Conservation (phyloP, 2,113 vertebrate species). For the Notarius lentiginosus region DNA sequence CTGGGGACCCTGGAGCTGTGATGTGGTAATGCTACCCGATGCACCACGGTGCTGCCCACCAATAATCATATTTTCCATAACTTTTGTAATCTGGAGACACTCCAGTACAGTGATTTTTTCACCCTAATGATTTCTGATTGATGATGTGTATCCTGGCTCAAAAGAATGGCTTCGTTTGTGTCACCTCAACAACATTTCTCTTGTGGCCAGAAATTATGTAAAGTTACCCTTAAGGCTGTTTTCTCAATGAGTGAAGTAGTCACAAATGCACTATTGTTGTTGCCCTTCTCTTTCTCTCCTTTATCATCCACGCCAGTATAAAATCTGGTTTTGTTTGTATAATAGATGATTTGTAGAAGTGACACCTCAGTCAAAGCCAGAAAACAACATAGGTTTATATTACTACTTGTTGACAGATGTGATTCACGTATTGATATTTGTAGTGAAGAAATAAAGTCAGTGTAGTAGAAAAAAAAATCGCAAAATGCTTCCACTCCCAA, state of each 20-base stretch:
- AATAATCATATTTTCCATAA: neutral
- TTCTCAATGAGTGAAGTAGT: constrained; percentile 20
- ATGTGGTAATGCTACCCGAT: neutral
- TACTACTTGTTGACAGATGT: neutral
- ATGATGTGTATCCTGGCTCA: constrained; percentile 27
- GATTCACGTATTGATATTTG: neutral
- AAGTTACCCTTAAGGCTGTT: constrained; percentile 41
- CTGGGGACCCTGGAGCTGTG: too few species aligned
- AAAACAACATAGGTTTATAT: constrained; percentile 5
- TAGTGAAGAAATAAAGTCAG: neutral
- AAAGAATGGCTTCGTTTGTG: constrained; percentile 35
- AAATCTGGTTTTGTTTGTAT: constrained; percentile 27
- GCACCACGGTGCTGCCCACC: neutral
- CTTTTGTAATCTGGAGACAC: neutral
- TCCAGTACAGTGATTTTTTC: constrained; percentile 19
- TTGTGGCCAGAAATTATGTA: constrained; percentile 38
- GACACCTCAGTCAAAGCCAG: neutral
- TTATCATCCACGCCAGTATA: constrained; percentile 25
- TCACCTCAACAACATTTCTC: constrained; percentile 36
- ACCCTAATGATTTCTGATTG: constrained; percentile 29
- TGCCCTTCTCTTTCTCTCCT: constrained; percentile 35
- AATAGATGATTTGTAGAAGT: neutral
- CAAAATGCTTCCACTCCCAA: neutral
- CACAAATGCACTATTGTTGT: constrained; percentile 35
- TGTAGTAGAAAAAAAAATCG: neutral